A percentile compares a stretch with the other conserved stretches of the same genome.
phyloP scores from a whole-genome alignment of 1,140 invertebrate species.

The Neodiprion virginianus region DNA sequence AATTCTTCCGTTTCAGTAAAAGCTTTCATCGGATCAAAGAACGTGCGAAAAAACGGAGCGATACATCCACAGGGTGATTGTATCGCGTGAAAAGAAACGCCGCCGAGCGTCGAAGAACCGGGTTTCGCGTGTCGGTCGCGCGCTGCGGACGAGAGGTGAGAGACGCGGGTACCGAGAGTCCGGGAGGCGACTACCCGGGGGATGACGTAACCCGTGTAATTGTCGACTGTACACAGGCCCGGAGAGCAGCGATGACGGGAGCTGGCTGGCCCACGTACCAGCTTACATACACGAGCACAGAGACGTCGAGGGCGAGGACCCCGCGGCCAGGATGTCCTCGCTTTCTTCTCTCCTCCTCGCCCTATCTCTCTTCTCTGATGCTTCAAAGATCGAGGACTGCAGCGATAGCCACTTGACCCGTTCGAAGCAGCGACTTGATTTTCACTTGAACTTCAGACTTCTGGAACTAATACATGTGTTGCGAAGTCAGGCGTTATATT shows the following conservation, averaged over 20 bases:
- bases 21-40: no score
- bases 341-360: not conserved
- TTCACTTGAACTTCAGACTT: no score
- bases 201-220: conserved; percentile 4
- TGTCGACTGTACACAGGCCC: conserved; percentile 4
- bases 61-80: no score
- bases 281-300: not conserved
- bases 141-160: not conserved
- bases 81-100: not conserved
- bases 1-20: no score
- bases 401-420: no score
- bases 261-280: conserved; percentile 1
- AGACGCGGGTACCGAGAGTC: conserved; percentile 6
- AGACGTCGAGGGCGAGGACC: not conserved
- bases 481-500: no score
- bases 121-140: not conserved
- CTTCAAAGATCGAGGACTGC: no score
- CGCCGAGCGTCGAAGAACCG: not conserved
- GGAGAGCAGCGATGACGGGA: not conserved
- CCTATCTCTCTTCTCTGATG: not conserved
- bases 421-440: no score
- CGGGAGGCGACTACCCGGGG: not conserved
- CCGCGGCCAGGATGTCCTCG: not conserved
- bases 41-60: no score
- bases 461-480: no score